Base-by-base conservation (phyloP, 2,888 invertebrate genomes). In the Charanyca ferruginea region DNA sequence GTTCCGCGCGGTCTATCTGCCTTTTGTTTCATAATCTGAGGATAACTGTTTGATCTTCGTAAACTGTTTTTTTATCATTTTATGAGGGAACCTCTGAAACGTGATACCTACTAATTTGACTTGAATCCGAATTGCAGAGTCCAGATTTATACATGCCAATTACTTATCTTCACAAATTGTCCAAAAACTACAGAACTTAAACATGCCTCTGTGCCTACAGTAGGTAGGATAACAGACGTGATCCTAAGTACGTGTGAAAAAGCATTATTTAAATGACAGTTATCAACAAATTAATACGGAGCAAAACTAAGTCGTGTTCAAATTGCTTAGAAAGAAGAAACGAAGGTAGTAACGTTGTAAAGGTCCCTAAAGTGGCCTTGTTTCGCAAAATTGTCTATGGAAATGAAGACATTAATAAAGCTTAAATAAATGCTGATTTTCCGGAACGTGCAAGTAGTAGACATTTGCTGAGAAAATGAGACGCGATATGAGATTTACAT, bases 381-480 rank as follows among this genome's bases (percentile, higher is more conserved):
- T 77, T 78, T 74, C 65, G 79, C 65, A 65, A 74, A 78, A 78
- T 73, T 73, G 74, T 65, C 65, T 77, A 73, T 77, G 76, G 74
- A 73, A 77, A 77, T 77, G 76, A 77, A 77, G 74, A 69, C 79
- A 78, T 78, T 78, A 78, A 78, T 77, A 78, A 65, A 48, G 74
- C 65, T 78, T 74, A 65, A 65, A 59, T 61, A 69, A 73, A 74
- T 55, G 79, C 74, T 78, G 79, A 77, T 77, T 73, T 78, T 73
- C 69, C 65, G 76, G 65, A 47, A 69, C 61, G 65, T 59, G 49
- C 61, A 52, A 61, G 58, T 62, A 55, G 28, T 69, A 62, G 57
- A 60, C n/a, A 65, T 45, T 57, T 59, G 44, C 28, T 47, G 35
- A 45, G 61, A 60, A 68, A 69, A 78, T 65, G 53, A 73, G 61